Base-by-base conservation (phyloP, 2,797 vertebrate species). In the Mormyrops boulengeri region DNA sequence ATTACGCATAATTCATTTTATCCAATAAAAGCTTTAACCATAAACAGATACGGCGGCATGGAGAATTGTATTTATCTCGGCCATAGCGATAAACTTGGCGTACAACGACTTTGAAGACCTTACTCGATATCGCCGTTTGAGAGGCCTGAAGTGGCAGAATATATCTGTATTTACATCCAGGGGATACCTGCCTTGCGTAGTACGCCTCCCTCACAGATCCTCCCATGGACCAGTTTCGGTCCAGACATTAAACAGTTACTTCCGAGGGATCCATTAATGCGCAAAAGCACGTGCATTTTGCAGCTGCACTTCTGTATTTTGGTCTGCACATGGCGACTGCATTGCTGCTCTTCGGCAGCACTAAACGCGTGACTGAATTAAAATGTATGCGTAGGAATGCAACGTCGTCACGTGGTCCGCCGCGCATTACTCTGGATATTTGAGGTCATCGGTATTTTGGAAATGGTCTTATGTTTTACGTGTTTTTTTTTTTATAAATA, bases 201-300 rank as follows among this genome's bases (percentile, higher is more conserved):
- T 22, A 84, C 38, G 57, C 60, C 57, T 50, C 38, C 50, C 49
- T 53, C 49, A 80, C 6, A 19, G 41, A 41, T 84, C 53, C 77
- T 62, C 85, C 52, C 41, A 17, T 47, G 88, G 34, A 85, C 52
- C 53, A 22, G 55, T 84, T 84, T 89, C 77, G 52, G 14, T 60
- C 34, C 77, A 30, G 52, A 49, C 44, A 30, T 17, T 17, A 80
- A 38, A 55, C 55, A 34, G 88, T 85, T 86, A 30, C 47, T 47
- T 26, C 17, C 5, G 6, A 47, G 19, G 77, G 77, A n/a, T 41
- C 41, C 53, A 34, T 50, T 49, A 52, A 69, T 57, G 88, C 80
- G 14, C 44, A 34, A 55, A 52, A 50, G 85, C 85, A 90, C 89
- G 89, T 90, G 89, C 66, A 57, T 9, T 88, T 90, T 80, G 62